Evolutionary conservation across 2,797 vertebrate species (phyloP).

Genomic region (Menidia menidia): DNA sequence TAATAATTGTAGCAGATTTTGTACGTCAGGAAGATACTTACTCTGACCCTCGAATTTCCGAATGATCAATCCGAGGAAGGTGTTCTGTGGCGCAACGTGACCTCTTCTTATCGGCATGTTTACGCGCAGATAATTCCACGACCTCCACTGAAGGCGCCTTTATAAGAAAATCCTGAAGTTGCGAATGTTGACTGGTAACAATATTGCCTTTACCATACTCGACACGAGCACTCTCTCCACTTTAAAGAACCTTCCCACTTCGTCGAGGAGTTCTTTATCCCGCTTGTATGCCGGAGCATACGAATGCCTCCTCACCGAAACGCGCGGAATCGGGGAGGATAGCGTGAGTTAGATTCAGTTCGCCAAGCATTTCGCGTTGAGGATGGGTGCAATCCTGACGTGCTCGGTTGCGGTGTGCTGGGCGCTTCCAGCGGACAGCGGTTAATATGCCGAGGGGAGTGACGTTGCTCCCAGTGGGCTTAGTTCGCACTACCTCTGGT

Average conservation of each 20-base stretch:
- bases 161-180: constrained; percentile 84
- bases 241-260: constrained; percentile 77
- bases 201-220: constrained; percentile 84
- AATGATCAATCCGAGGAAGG: constrained; percentile 97
- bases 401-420: constrained; percentile 78
- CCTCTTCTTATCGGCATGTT: constrained; percentile 99
- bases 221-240: constrained; percentile 79
- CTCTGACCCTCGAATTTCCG: constrained; percentile 99
- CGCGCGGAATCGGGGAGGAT: constrained; percentile 75
- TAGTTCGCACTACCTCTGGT: constrained; percentile 84
- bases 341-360: constrained; percentile 74
- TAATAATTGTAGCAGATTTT: not conserved
- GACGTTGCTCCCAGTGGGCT: constrained; percentile 83
- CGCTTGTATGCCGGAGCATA: constrained; percentile 64
- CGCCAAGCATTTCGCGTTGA: constrained; percentile 87
- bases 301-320: constrained; percentile 73
- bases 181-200: constrained; percentile 79
- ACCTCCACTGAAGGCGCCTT: constrained; percentile 74
- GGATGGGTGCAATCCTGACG: constrained; percentile 83
- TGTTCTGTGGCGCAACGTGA: constrained; percentile 99
- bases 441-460: constrained; percentile 79
- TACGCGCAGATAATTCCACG: constrained; percentile 69
- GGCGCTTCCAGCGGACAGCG: constrained; percentile 78
- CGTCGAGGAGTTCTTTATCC: constrained; percentile 60
- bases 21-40: constrained; percentile 82